Base-by-base conservation (phyloP, 2,888 invertebrate species). In the Merodon equestris region DNA sequence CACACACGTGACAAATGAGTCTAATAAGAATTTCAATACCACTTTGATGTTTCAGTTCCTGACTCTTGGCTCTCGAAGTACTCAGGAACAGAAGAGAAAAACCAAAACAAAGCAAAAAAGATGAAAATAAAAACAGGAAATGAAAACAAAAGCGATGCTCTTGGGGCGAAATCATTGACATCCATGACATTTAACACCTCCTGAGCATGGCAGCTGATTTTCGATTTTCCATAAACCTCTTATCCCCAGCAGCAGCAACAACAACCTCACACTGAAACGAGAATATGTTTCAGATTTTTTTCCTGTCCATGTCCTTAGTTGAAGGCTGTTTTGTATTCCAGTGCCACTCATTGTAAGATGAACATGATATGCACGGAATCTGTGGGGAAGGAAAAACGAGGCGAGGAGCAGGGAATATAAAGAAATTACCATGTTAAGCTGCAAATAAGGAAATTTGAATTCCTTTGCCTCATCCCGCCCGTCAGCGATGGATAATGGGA, bases 361-460 rank as follows among this genome's bases (percentile, higher is more conserved):
- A 71, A 53, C 64, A 44, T 44, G 48, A 71, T 76, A 76, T 76
- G 50, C 71, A 71, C 54, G 64, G 36, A 58, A 19, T 50, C 12
- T 15, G 9, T 0, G 53, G 42, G 15, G 38, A 42, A 56, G n/a
- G 9, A 38, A 13, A 18, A 42, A 34, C 27, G 27, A 27, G 27
- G 7, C 3, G 27, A 4, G 9, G 9, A 9, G n/a, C 9, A 40
- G 27, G 27, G 27, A 40, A 40, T 9, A 36, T 9, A 5, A n/a
- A 9, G 27, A 56, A 68, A 63, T 68, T 75, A 57, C 47, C 74
- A 68, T 68, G 63, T 61, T 75, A 75, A 63, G 74, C 68, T 61
- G 15, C 34, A 63, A 50, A 63, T 74, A 57, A 68, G 57, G 40
- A 63, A 63, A 68, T 57, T 67, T 67, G 17, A 38, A 50, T 57